phyloP scores from a whole-genome alignment of 2,113 vertebrate genomes.

The Pterocles burchelli region DNA sequence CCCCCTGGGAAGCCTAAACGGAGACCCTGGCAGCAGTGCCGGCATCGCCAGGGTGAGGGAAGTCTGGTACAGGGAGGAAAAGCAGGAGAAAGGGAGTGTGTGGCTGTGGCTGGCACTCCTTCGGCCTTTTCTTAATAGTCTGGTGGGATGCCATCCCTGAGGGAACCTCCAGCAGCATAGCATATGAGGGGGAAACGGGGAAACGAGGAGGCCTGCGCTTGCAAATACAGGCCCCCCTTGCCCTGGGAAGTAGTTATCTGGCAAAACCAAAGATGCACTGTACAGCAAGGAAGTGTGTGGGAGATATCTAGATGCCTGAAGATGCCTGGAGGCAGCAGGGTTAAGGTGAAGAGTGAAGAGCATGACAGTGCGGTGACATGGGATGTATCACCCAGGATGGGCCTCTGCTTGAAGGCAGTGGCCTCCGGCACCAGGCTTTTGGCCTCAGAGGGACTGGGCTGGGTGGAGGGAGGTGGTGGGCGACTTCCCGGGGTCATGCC shows the following conservation, averaged over 20 bases:
- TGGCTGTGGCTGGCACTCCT: not conserved
- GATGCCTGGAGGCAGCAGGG: not conserved
- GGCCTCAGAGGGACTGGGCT: not conserved
- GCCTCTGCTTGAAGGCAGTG: not conserved
- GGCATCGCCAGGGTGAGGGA: not conserved
- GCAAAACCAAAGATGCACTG: not conserved
- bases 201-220: not conserved
- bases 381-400: not conserved
- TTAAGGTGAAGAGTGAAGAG: not conserved
- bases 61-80: accelerated
- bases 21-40: not conserved
- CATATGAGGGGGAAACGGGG: not conserved
- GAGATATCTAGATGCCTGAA: not conserved
- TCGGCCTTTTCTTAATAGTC: not conserved
- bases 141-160: not conserved
- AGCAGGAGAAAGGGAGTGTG: not conserved
- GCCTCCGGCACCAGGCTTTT: accelerated
- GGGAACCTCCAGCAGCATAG: not conserved
- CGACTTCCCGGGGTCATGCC: not conserved
- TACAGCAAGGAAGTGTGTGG: not conserved
- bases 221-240: not conserved
- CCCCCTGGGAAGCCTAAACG: not conserved
- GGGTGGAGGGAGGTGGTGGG: accelerated
- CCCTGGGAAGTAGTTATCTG: not conserved
- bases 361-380: not conserved